Evolutionary conservation across 2,797 vertebrate species (phyloP), one percentile per base, ranked within the genome.

Genomic region (Sphaeramia orbicularis): DNA sequence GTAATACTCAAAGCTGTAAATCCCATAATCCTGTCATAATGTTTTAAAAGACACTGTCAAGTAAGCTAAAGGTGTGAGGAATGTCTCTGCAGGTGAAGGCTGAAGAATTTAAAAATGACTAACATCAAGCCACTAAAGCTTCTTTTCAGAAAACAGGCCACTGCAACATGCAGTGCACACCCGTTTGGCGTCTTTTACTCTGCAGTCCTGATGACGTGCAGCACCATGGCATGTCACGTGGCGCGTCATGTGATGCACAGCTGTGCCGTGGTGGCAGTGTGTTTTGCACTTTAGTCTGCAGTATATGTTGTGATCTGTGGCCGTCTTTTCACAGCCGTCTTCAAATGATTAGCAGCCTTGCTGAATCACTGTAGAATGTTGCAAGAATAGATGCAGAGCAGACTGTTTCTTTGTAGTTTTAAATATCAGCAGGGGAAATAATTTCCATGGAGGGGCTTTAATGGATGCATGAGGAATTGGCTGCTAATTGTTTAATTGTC

Each of bases 401-500:
- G 60, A 30, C 24, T 62, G 63, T 55, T 30, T 36, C 32, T 54
- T 36, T 7, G 8, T 53, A 57, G 44, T 41, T 75, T n/a, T 64
- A 55, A 43, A 69, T 42, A 48, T 52, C 58, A 73, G 58, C 42
- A 4, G 57, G 27, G 54, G 59, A 44, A 62, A 49, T 54, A 0
- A 51, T 65, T 74, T 71, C 50, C 36, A 21, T 35, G 48, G 41
- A 13, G 35, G 56, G 44, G 48, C 51, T 68, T 14, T 60, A 48
- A 63, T 69, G 44, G 74, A 73, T 70, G 51, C 48, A 76, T 55
- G 65, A 67, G 47, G 58, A 73, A 80, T 92, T 77, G 93, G 93
- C 96, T 96, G 96, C 95, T 96, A 96, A 97, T 93, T 95, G 80
- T 95, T 97, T 95, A 92, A 92, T 86, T 69, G 70, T 75, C 71